Conservation (phyloP, 2,888 invertebrate genomes). For the Melanchra persicariae region DNA sequence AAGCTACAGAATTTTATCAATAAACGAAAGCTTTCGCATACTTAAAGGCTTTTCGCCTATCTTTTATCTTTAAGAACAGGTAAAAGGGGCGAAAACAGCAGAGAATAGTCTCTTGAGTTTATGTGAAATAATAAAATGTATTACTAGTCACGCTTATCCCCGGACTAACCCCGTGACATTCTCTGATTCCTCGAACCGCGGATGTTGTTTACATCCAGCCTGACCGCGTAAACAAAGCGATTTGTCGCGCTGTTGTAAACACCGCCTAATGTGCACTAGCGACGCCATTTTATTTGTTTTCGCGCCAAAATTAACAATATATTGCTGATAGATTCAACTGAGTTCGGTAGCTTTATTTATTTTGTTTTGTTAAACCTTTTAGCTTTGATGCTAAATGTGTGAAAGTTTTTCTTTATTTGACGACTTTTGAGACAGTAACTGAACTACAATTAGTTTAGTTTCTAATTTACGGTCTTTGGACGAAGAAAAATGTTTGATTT, state of each 20-base stretch:
- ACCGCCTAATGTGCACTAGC: slow-evolving; percentile 65
- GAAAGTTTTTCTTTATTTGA: slow-evolving; percentile 56
- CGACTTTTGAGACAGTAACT: slow-evolving; percentile 27
- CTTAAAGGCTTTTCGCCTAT: too few relatives aligned
- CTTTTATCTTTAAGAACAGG: neutral
- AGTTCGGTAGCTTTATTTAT: slow-evolving; percentile 45
- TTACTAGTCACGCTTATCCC: slow-evolving; percentile 52
- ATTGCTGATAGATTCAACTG: slow-evolving; percentile 56
- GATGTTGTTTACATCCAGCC: slow-evolving; percentile 63
- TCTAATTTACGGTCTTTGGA: slow-evolving; percentile 4
- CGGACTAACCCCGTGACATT: slow-evolving; percentile 42
- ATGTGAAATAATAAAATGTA: slow-evolving; percentile 29
- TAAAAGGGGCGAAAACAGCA: neutral
- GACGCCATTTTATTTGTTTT: slow-evolving; percentile 66
- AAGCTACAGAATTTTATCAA: neutral
- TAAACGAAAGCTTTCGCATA: neutral
- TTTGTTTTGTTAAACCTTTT: slow-evolving; percentile 53
- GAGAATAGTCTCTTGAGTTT: too few relatives aligned
- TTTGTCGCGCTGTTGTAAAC: slow-evolving; percentile 73
- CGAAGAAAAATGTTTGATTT: neutral
- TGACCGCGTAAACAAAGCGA: slow-evolving; percentile 73
- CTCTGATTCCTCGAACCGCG: slow-evolving; percentile 43
- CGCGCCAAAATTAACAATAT: slow-evolving; percentile 57
- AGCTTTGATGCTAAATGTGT: slow-evolving; percentile 18
- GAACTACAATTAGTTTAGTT: slow-evolving; percentile 17